phyloP scores from a whole-genome alignment of 2,888 invertebrate species.

The Rugalucina vietnamica region DNA sequence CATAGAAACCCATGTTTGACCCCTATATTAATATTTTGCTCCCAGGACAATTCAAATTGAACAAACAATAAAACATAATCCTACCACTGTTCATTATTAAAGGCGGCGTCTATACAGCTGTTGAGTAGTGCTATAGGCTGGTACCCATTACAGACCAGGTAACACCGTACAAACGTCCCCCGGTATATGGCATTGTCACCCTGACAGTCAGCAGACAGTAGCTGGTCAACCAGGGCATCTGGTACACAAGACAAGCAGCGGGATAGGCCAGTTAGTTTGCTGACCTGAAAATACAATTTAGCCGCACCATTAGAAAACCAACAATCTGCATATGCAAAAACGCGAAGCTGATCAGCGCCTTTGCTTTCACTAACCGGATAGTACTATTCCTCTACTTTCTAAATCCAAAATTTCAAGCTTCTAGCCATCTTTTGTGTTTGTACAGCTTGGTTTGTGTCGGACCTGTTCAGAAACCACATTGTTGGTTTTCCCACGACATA shows the following conservation, averaged over 20 bases:
- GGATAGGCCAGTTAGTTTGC: slow-evolving; percentile 28
- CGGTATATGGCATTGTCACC: slow-evolving; percentile 57
- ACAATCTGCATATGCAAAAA: not conserved
- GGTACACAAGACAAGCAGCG: slow-evolving; percentile 76
- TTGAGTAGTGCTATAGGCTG: slow-evolving; percentile 80
- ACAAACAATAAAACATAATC: too few relatives aligned
- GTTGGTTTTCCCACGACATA: too few relatives aligned
- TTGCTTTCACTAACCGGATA: too few relatives aligned
- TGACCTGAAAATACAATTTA: not conserved
- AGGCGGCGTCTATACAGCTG: slow-evolving; percentile 76
- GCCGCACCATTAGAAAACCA: not conserved
- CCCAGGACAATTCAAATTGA: too few relatives aligned
- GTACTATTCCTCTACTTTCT: too few relatives aligned
- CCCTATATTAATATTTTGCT: too few relatives aligned
- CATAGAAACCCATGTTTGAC: too few relatives aligned
- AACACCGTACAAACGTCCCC: slow-evolving; percentile 75
- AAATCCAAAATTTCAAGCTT: too few relatives aligned
- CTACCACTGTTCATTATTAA: slow-evolving; percentile 53
- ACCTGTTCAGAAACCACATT: too few relatives aligned
- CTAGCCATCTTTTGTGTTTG: too few relatives aligned
- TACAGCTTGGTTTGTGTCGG: too few relatives aligned
- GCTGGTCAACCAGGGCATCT: slow-evolving; percentile 76
- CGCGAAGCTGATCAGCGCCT: not conserved
- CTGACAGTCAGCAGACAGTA: slow-evolving; percentile 72
- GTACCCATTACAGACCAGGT: slow-evolving; percentile 74